A percentile compares a stretch with the other conserved stretches of the same genome.
These are phyloP conservation scores for Melieria picta DNA, from an alignment of 2,888 invertebrate genomes.

Conservation along the genomic window DNA sequence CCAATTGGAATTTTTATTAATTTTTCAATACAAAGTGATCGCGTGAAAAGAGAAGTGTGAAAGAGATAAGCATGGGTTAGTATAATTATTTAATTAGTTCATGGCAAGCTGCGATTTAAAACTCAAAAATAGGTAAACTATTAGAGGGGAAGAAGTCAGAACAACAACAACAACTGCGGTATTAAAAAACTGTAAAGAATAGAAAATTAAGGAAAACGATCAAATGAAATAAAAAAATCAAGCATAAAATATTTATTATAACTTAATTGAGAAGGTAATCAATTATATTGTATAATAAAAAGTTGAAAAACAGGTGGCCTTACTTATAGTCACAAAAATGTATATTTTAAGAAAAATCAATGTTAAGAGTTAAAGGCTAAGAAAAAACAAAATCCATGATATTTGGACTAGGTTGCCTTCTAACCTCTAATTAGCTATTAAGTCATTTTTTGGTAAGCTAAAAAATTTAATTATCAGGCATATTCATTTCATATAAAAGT, in stretches of 20 bases:
- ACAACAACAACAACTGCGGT: conserved; percentile 13
- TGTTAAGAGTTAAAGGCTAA: not conserved
- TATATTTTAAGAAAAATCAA: not conserved
- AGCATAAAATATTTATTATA: not conserved
- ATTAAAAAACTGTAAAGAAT: conserved; percentile 40
- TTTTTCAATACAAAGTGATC: conserved; percentile 1
- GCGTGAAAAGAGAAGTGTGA: conserved; percentile 36
- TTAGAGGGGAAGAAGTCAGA: no score
- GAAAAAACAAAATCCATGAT: not conserved
- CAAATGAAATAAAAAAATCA: conserved; percentile 2
- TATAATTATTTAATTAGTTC: conserved; percentile 42
- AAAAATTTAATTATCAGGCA: no score
- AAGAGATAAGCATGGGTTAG: conserved; percentile 41
- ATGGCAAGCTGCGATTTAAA: conserved; percentile 1
- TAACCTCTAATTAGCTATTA: no score
- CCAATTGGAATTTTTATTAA: conserved; percentile 18
- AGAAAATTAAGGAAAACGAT: conserved; percentile 35
- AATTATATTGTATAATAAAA: no score
- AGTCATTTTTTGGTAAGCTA: no score
- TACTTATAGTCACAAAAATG: no score
- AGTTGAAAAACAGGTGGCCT: no score
- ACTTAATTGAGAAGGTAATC: not conserved
- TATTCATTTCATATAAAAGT: no score
- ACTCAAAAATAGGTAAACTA: conserved; percentile 1
- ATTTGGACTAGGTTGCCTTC: no score